A percentile compares a stretch with the other conserved stretches of the same genome.
Conservation (phyloP, 2,888 invertebrate species). For the Papilio demoleus region DNA sequence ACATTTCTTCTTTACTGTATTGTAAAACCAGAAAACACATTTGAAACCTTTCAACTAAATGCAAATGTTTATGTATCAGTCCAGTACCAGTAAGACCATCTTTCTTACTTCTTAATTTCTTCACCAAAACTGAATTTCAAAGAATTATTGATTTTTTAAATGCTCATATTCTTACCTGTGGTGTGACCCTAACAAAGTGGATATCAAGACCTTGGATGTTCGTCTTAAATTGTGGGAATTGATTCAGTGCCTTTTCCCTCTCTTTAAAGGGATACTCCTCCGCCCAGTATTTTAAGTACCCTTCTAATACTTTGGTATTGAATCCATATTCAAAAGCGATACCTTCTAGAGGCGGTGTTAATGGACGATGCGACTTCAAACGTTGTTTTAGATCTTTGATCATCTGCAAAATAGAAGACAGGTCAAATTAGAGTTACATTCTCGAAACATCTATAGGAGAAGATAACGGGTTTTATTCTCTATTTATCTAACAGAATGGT, state of each 20-base stretch:
- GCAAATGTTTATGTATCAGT: too few relatives aligned
- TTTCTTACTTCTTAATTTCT: too few relatives aligned
- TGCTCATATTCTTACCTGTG: conserved; percentile 53
- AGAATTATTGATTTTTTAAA: too few relatives aligned
- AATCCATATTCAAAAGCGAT: conserved; percentile 92
- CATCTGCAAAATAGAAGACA: conserved; percentile 58
- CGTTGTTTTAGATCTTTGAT: conserved; percentile 64
- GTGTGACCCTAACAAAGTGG: conserved; percentile 87
- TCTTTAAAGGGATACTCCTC: conserved; percentile 86
- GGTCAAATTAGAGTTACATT: too few relatives aligned
- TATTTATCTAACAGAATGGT: too few relatives aligned
- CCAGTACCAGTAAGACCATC: too few relatives aligned
- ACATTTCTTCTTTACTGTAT: too few relatives aligned
- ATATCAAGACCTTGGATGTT: conserved; percentile 86
- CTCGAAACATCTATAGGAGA: too few relatives aligned
- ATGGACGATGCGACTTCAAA: conserved; percentile 57
- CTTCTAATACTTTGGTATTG: conserved; percentile 85
- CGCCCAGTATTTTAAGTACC: conserved; percentile 90
- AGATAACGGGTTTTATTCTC: too few relatives aligned
- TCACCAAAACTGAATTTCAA: too few relatives aligned
- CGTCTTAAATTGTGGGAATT: conserved; percentile 88
- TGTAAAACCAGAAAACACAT: too few relatives aligned
- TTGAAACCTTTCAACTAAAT: too few relatives aligned
- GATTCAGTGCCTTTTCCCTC: conserved; percentile 87
- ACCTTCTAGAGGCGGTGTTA: conserved; percentile 85